phyloP scores from a whole-genome alignment of 1,140 invertebrate species.

The Sycophaga agraensis region DNA sequence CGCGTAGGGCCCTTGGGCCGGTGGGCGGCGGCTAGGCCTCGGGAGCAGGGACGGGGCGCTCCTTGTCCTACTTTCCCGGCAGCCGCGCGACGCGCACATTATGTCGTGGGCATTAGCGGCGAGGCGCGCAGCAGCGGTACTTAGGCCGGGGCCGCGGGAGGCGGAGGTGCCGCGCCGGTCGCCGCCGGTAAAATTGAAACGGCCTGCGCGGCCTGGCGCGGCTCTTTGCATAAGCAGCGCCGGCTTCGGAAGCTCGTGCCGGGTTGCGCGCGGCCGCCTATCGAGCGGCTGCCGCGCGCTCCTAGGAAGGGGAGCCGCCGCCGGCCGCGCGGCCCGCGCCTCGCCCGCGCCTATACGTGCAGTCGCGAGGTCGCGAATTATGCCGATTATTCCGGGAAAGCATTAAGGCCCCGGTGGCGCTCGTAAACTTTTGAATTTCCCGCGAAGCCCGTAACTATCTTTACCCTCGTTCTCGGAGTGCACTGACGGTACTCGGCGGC shows the following conservation, averaged over 20 bases:
- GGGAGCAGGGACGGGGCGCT: too few species aligned
- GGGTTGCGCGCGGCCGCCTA: too few species aligned
- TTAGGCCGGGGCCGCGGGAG: background rate
- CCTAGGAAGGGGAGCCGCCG: background rate
- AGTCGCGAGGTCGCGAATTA: conserved; percentile 34
- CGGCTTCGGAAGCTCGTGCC: too few species aligned
- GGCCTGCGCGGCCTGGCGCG: too few species aligned
- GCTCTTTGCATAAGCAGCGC: too few species aligned
- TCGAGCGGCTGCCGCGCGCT: too few species aligned
- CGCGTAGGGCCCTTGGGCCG: too few species aligned
- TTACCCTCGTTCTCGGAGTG: conserved; percentile 19
- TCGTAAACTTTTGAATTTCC: conserved; percentile 29
- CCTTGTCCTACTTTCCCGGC: conserved; percentile 18
- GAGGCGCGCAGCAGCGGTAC: background rate
- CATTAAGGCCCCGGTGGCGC: conserved; percentile 32
- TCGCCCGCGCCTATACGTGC: too few species aligned
- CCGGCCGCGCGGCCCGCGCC: background rate
- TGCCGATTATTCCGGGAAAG: conserved; percentile 37
- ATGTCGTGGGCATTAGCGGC: too few species aligned
- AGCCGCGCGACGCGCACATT: background rate
- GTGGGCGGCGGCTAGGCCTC: too few species aligned
- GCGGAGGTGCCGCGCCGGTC: too few species aligned
- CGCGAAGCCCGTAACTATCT: conserved; percentile 23
- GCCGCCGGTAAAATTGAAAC: conserved; percentile 11
- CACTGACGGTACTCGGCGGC: too few species aligned